Evolutionary conservation across 92 coral and sea anemone species (phyloP), one percentile per base, ranked within the genome.

Genomic region (Anthopleura xanthogrammica): DNA sequence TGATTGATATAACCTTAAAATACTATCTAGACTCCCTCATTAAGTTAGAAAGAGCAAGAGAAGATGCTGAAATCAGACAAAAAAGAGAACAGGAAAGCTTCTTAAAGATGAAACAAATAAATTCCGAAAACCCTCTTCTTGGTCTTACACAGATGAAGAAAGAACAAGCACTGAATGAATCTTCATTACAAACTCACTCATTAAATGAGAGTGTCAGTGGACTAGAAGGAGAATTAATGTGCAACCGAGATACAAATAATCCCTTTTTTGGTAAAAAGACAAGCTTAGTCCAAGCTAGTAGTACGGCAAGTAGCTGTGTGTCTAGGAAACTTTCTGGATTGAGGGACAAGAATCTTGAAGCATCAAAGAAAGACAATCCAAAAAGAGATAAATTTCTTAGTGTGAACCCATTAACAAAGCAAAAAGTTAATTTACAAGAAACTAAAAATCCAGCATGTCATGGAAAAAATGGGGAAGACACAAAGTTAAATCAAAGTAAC

Each of bases 41-140:
- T 36, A 90, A 87, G 83, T 91, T 94, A 66, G 99, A 94, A 82
- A 84, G 86, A 77, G 90, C 87, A 60, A 90, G 89, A 39, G 92
- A 92, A 87, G 91, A 91, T 80, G 98, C 95, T 46, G 98, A 96
- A 80, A 80, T 96, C 75, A 79, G 73, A 55, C 99, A 96, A 89
- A 92, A 92, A 80, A 80, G 91, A 85, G 91, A 94, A 54, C 99
- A 96, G 52, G 87, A 92, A 76, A 83, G 75, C 10, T 96, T 94
- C 81, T 77, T 87, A 39, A 80, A 70, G 41, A 76, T 65, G 41
- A 80, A 81, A 65, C 24, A 66, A 16, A 55, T 12, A 36, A 23
- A 20, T 81, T 46, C 22, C 4, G 83, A 89, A 24, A 84, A 92
- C 16, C 97, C 97, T 7, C 83, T 93, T 36, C 76, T 93, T 85